Evolutionary conservation across 2,797 vertebrate species (phyloP).

Genomic region (Channa striata): DNA sequence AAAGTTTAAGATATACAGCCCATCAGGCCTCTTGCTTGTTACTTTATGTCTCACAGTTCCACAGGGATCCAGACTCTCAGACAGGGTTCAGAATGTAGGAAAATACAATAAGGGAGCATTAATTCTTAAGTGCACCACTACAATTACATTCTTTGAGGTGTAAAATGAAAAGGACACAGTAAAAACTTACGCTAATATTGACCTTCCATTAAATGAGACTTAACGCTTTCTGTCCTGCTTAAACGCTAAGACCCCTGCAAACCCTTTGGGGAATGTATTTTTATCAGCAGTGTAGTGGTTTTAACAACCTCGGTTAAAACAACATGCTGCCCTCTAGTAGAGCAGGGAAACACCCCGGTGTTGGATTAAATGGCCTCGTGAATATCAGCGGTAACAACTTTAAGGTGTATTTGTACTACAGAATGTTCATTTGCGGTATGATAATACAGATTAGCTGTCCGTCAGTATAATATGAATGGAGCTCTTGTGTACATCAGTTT

Average conservation of each 20-base stretch:
- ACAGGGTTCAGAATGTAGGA: constrained; percentile 24
- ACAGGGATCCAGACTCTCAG: constrained; percentile 13
- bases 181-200: constrained; percentile 78
- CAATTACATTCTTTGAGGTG: constrained; percentile 61
- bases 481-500: constrained; percentile 46
- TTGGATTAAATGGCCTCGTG: constrained; percentile 66
- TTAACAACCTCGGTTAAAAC: constrained; percentile 81
- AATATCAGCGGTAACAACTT: constrained; percentile 73
- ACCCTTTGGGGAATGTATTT: constrained; percentile 66
- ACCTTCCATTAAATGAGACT: constrained; percentile 82
- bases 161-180: constrained; percentile 68
- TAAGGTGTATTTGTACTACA: constrained; percentile 66
- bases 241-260: constrained; percentile 53
- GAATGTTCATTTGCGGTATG: constrained; percentile 67
- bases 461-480: constrained; percentile 59
- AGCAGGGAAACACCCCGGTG: constrained; percentile 64
- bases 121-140: constrained; percentile 35
- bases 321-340: constrained; percentile 70
- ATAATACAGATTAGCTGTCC: constrained; percentile 71
- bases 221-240: constrained; percentile 69
- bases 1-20: constrained; percentile 14
- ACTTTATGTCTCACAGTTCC: constrained; percentile 9
- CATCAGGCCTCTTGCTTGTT: constrained; percentile 1
- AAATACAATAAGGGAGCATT: constrained; percentile 54
- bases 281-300: constrained; percentile 69